These are phyloP conservation scores for Andrena bicolor DNA, from an alignment of 2,888 invertebrate species.

Conservation along the genomic window DNA sequence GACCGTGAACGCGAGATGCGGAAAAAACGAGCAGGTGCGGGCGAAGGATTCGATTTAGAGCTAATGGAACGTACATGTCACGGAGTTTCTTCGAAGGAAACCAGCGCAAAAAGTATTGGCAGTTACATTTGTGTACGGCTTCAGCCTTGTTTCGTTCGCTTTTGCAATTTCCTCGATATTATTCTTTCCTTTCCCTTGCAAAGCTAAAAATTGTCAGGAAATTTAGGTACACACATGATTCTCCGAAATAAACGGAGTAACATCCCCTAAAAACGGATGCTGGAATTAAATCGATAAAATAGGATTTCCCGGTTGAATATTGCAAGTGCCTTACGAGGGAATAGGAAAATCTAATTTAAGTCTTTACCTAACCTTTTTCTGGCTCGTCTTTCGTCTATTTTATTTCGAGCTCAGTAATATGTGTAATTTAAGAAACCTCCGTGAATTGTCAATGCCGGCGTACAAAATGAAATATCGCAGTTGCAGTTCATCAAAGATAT, in stretches of 20 bases:
- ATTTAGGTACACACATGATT: background rate
- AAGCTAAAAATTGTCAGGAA: background rate
- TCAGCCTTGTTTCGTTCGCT: background rate
- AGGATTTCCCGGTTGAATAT: too few species aligned
- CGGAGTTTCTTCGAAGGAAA: slow-evolving; percentile 34
- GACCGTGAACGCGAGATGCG: slow-evolving; percentile 31
- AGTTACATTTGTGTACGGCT: slow-evolving; percentile 50
- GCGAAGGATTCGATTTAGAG: slow-evolving; percentile 52
- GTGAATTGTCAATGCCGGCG: too few species aligned
- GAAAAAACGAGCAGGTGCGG: slow-evolving; percentile 44
- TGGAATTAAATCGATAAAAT: background rate
- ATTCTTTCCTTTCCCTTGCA: background rate
- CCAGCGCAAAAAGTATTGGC: slow-evolving; percentile 31
- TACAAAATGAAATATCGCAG: too few species aligned
- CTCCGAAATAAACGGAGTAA: background rate
- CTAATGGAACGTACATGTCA: slow-evolving; percentile 51
- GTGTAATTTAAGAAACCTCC: too few species aligned
- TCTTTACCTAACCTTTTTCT: too few species aligned
- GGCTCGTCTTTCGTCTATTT: too few species aligned
- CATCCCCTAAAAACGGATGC: background rate
- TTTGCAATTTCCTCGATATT: background rate
- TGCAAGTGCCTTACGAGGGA: background rate
- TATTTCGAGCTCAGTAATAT: too few species aligned
- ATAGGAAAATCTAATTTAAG: background rate
- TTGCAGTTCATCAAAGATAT: too few species aligned